Percentiles rank a stretch among this genome's conserved stretches.
Conservation (phyloP, 2,113 vertebrate genomes). For the Aramus guarauna region DNA sequence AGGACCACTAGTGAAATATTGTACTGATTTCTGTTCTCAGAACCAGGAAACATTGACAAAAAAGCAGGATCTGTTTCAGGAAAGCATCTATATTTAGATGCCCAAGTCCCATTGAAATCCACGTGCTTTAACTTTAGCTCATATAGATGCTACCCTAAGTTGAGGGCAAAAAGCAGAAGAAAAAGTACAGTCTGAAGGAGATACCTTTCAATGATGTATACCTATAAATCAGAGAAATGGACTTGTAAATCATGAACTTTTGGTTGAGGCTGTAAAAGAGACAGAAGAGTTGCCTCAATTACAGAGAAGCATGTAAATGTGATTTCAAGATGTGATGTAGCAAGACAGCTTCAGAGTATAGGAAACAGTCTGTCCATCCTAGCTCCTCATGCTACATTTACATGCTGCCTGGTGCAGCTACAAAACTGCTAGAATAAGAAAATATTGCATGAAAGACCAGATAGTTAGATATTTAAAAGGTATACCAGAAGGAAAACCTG, state of each 20-base stretch:
- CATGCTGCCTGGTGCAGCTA: background rate
- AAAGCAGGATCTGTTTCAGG: background rate
- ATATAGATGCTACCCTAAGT: background rate
- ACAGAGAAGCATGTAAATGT: background rate
- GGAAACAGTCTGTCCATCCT: background rate
- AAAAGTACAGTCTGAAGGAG: background rate
- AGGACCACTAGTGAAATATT: background rate
- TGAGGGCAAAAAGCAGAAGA: background rate
- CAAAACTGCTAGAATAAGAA: background rate
- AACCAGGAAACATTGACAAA: background rate
- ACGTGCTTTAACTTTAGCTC: background rate
- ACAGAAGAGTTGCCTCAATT: background rate
- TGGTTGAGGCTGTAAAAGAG: background rate
- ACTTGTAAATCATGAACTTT: background rate
- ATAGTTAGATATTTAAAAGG: background rate
- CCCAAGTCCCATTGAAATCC: background rate
- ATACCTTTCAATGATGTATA: background rate
- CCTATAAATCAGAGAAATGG: background rate
- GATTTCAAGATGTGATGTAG: no score
- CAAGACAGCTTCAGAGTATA: background rate
- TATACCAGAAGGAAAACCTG: background rate
- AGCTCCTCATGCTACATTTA: accelerated
- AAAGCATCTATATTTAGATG: background rate
- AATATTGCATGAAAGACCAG: background rate
- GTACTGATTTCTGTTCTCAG: background rate